phyloP scores from a whole-genome alignment of 1,140 invertebrate species.

The Neuroterus valhalla region DNA sequence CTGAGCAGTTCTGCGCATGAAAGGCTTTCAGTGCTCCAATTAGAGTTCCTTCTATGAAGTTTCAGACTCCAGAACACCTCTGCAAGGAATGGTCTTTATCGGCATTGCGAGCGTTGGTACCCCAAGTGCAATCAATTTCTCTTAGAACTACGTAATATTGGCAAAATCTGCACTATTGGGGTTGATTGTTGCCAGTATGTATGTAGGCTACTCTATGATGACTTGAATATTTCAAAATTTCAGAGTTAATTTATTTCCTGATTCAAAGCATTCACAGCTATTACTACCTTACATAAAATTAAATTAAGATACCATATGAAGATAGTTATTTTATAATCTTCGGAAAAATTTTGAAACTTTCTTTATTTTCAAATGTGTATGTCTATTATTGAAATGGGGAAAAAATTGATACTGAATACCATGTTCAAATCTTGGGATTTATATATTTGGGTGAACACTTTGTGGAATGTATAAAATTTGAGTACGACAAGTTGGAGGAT shows the following conservation, averaged over 20 bases:
- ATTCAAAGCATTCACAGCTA: neutral
- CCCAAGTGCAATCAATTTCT: constrained; percentile 60
- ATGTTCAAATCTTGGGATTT: too few relatives aligned
- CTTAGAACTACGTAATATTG: constrained; percentile 57
- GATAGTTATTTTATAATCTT: too few relatives aligned
- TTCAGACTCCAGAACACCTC: constrained; percentile 51
- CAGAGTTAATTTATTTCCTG: neutral
- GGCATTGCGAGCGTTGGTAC: constrained; percentile 56
- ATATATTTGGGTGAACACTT: too few relatives aligned
- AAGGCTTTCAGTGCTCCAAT: constrained; percentile 57
- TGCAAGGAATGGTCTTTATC: constrained; percentile 57
- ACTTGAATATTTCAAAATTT: neutral
- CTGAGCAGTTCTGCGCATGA: constrained; percentile 49
- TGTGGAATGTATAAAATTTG: too few relatives aligned
- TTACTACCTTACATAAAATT: too few relatives aligned
- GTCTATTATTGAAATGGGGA: too few relatives aligned
- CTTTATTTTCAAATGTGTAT: too few relatives aligned
- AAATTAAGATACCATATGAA: too few relatives aligned
- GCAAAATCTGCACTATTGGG: constrained; percentile 57
- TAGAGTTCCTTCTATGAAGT: constrained; percentile 48
- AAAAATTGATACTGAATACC: too few relatives aligned
- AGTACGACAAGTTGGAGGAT: too few relatives aligned
- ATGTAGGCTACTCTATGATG: constrained; percentile 10
- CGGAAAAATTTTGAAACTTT: too few relatives aligned
- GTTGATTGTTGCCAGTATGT: constrained; percentile 52